Percentiles rank a stretch among this genome's conserved stretches.
phyloP scores from a whole-genome alignment of 2,113 vertebrate species.

The Turdus rufiventris region DNA sequence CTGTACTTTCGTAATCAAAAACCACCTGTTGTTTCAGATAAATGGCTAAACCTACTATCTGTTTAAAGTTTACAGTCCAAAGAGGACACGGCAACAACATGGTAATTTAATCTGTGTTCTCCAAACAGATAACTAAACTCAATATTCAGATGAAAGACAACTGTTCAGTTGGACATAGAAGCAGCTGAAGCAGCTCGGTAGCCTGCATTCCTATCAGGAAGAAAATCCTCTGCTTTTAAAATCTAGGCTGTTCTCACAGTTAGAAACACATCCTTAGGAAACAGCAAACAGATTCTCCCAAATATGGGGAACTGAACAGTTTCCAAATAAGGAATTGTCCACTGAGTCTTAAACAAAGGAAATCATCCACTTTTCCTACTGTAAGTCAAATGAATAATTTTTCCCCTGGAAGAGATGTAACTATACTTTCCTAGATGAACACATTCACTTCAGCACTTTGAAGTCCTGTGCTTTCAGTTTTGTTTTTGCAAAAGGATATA shows the following conservation, averaged over 20 bases:
- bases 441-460: background rate
- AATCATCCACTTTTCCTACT: background rate
- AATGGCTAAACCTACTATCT: background rate
- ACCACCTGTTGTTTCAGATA: background rate
- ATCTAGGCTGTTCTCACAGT: background rate
- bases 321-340: slow-evolving; percentile 46
- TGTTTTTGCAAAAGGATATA: slow-evolving; percentile 5
- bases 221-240: slow-evolving; percentile 12
- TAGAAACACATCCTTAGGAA: slow-evolving; percentile 29
- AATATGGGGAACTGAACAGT: background rate
- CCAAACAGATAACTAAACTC: background rate
- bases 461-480: background rate
- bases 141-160: background rate
- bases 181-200: background rate
- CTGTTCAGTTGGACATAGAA: background rate
- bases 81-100: background rate
- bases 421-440: background rate
- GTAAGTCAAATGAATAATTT: background rate
- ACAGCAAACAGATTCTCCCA: slow-evolving; percentile 18
- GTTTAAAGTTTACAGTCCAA: background rate
- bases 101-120: background rate
- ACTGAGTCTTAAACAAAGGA: background rate
- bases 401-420: background rate
- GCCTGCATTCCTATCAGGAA: background rate
- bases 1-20: background rate